Percentiles rank a stretch among this genome's conserved stretches.
phyloP scores from a whole-genome alignment of 2,797 vertebrate genomes.

The Acanthiza pusilla region DNA sequence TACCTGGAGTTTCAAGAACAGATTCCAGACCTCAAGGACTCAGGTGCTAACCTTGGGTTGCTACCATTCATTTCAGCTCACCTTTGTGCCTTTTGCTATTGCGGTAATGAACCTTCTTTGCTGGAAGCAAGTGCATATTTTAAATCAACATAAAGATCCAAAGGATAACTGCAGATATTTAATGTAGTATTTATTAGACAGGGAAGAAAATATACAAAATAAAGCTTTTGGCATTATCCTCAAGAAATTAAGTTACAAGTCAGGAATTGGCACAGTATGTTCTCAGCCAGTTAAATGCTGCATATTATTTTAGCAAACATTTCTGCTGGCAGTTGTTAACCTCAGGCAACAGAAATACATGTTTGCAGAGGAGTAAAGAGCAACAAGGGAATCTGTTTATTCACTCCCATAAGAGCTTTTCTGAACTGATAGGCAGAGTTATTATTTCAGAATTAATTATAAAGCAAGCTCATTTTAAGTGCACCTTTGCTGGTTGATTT shows the following conservation, averaged over 20 bases:
- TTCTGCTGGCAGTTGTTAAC: constrained; percentile 20
- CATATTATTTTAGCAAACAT: constrained; percentile 15
- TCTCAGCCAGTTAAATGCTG: neutral
- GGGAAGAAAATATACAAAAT: neutral
- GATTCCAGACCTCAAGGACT: neutral
- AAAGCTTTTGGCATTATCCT: neutral
- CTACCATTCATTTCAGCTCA: neutral
- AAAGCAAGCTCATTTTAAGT: neutral
- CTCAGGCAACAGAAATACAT: neutral
- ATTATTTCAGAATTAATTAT: constrained; percentile 23
- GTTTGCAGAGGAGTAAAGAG: constrained; percentile 22
- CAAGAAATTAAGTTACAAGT: neutral
- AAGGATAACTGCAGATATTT: neutral
- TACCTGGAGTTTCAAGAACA: neutral
- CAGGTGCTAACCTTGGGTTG: neutral
- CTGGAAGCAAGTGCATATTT: neutral
- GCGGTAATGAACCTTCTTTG: neutral
- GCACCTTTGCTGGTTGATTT: neutral
- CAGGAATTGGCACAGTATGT: neutral
- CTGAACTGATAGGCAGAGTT: neutral
- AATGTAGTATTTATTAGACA: neutral
- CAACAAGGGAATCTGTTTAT: constrained; percentile 21
- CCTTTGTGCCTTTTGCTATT: neutral
- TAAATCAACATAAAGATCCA: neutral
- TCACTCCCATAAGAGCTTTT: neutral